These are phyloP conservation scores for Ormyrus thymus DNA, from an alignment of 2,888 invertebrate species.

Conservation along the genomic window DNA sequence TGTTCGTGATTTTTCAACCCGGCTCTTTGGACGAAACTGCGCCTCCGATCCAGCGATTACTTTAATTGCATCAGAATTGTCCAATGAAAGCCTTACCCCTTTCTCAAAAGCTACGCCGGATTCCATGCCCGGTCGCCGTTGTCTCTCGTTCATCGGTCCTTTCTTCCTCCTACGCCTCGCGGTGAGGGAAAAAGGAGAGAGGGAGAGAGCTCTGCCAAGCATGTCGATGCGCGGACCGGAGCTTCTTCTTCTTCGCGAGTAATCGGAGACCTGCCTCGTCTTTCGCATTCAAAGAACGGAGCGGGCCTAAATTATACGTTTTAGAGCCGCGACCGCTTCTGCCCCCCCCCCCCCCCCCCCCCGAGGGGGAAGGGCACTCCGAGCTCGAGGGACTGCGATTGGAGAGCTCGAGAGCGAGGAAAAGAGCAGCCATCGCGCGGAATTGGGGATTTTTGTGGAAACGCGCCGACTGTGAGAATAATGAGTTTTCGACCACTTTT, in stretches of 20 bases:
- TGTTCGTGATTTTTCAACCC: no score
- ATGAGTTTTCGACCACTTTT: neutral
- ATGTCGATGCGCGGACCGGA: slow-evolving; percentile 36
- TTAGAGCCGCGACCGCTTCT: neutral
- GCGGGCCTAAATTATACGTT: slow-evolving; percentile 48
- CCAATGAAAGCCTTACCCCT: no score
- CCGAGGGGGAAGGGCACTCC: slow-evolving; percentile 20
- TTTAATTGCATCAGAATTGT: neutral
- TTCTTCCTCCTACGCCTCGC: no score
- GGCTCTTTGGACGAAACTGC: neutral
- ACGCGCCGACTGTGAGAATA: neutral
- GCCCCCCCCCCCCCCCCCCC: slow-evolving; percentile 27
- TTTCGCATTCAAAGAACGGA: slow-evolving; percentile 18
- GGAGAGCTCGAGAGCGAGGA: neutral
- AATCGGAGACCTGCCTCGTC: slow-evolving; percentile 52
- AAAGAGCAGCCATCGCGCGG: neutral
- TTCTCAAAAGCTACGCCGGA: no score
- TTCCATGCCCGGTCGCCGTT: no score
- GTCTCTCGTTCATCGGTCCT: no score
- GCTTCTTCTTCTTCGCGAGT: slow-evolving; percentile 31
- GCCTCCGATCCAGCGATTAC: neutral
- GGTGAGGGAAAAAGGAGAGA: no score
- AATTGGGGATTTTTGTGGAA: slow-evolving; percentile 25
- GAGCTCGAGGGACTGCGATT: slow-evolving; percentile 6
- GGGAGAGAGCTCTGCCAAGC: slow-evolving; percentile 15